Evolutionary conservation across 2,113 vertebrate genomes (phyloP).

Genomic region (Balaenoptera acutorostrata): DNA sequence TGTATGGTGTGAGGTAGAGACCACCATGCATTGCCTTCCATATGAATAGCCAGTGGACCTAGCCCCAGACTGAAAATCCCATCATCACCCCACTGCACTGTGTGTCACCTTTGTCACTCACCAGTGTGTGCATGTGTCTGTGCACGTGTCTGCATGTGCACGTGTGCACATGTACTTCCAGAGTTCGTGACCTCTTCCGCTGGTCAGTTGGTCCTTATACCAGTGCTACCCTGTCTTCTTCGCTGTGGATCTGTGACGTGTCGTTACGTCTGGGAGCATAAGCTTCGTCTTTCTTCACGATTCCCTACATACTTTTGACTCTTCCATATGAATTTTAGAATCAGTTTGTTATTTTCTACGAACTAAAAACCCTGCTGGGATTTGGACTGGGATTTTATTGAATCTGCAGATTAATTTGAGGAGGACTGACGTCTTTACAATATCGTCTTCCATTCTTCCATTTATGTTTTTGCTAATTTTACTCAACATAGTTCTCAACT

Average conservation of each 20-base stretch:
- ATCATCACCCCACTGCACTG: too few species aligned
- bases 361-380: neutral
- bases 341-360: neutral
- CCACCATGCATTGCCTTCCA: rapidly evolving
- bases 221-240: neutral
- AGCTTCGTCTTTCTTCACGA: neutral
- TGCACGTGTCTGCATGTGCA: rapidly evolving
- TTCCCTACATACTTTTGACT: neutral
- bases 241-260: rapidly evolving
- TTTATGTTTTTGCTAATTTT: too few species aligned
- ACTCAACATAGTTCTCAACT: rapidly evolving
- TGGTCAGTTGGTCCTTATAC: neutral
- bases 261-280: too few species aligned
- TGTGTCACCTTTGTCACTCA: neutral
- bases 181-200: neutral
- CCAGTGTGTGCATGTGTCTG: rapidly evolving
- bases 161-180: rapidly evolving
- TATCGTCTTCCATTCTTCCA: neutral
- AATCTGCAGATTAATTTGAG: neutral
- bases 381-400: neutral
- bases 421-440: neutral
- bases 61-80: neutral
- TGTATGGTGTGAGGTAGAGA: rapidly evolving
- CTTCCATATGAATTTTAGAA: neutral
- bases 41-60: rapidly evolving